Percentiles rank a stretch among this genome's conserved stretches.
These are phyloP conservation scores for Protophormia terraenovae DNA, from an alignment of 2,888 invertebrate genomes.

Conservation along the genomic window DNA sequence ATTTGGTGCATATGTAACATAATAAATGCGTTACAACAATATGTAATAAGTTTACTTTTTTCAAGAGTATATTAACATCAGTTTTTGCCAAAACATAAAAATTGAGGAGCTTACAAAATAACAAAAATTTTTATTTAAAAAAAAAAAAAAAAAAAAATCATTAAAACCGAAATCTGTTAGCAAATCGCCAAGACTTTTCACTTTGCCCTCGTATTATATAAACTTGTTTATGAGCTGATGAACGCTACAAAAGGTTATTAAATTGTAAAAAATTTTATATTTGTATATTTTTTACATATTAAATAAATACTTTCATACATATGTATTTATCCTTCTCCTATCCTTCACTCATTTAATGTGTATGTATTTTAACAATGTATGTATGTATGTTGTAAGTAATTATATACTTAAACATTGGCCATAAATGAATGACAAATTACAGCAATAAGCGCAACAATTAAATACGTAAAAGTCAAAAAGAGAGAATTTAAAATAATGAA, in stretches of 20 bases:
- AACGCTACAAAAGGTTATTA: conserved; percentile 46
- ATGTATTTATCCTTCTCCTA: not conserved
- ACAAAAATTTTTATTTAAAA: no score
- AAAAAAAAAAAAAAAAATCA: no score
- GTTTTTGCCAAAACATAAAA: no score
- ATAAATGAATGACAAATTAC: conserved; percentile 65
- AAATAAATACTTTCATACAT: not conserved
- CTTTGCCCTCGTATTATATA: not conserved
- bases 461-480: conserved; percentile 21
- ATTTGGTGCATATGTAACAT: not conserved
- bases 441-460: conserved; percentile 62
- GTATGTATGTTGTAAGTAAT: no score
- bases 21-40: not conserved
- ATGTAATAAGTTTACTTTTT: no score
- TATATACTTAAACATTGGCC: conserved; percentile 58
- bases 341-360: not conserved
- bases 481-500: conserved; percentile 10
- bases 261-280: conserved; percentile 2
- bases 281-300: no score
- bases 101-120: no score
- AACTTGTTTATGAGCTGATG: not conserved
- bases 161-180: no score
- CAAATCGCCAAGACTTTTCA: not conserved
- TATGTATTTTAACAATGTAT: conserved; percentile 22
- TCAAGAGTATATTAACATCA: no score